Percentiles rank a stretch among this genome's conserved stretches.
Evolutionary conservation across 1,140 invertebrate species (phyloP).

Genomic region (Sesamia nonagrioides): DNA sequence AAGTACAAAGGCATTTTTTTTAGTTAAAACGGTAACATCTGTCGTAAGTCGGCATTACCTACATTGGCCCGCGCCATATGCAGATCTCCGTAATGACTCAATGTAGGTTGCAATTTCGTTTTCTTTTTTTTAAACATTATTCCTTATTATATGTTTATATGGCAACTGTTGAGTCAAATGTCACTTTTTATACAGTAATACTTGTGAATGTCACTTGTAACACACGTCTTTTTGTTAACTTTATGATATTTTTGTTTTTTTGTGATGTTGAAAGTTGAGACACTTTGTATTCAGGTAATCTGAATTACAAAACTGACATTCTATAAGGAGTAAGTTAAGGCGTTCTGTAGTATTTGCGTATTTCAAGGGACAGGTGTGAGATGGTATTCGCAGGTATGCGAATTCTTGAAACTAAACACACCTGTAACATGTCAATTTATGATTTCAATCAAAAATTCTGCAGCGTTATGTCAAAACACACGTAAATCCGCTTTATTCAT

Average conservation of each 20-base stretch:
- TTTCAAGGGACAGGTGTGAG: no score
- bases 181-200: conserved; percentile 2
- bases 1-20: no score
- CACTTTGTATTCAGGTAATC: no score
- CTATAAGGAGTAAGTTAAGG: no score
- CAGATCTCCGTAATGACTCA: conserved; percentile 13
- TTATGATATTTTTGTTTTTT: not conserved
- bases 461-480: no score
- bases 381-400: no score
- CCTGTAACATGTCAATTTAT: no score
- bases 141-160: not conserved
- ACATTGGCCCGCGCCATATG: not conserved
- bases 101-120: conserved; percentile 1
- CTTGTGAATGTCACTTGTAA: not conserved
- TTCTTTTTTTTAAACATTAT: not conserved
- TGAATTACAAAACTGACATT: no score
- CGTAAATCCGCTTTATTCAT: no score
- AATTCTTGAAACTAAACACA: no score
- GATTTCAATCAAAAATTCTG: no score
- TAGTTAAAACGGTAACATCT: not conserved
- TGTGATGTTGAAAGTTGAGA: not conserved
- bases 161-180: conserved; percentile 14
- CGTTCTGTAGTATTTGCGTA: no score
- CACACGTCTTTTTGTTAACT: not conserved
- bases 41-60: not conserved